phyloP scores from a whole-genome alignment of 2,888 invertebrate species.

The Hoplodrina blanda region DNA sequence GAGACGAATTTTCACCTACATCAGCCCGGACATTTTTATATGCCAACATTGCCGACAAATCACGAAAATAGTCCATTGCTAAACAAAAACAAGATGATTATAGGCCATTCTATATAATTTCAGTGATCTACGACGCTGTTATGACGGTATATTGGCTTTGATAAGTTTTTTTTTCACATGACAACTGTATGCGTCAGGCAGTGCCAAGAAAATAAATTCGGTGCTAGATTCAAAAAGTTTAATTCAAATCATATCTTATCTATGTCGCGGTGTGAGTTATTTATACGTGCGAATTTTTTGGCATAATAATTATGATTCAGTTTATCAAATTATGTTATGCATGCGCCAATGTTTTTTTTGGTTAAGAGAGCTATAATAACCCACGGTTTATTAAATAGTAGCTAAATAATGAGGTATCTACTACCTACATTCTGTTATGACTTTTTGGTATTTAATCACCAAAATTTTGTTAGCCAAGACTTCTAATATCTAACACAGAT shows the following conservation, averaged over 20 bases:
- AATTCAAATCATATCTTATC: conserved; percentile 69
- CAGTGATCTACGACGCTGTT: conserved; percentile 83
- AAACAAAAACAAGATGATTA: conserved; percentile 89
- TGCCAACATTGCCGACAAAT: conserved; percentile 85
- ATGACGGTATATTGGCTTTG: conserved; percentile 78
- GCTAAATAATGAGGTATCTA: not conserved
- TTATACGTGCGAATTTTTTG: conserved; percentile 35
- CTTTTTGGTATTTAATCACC: not conserved
- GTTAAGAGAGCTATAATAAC: conserved; percentile 1
- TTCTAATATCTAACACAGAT: too few relatives aligned
- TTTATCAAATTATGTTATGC: conserved; percentile 38
- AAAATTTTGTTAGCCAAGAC: not conserved
- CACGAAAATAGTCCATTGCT: conserved; percentile 84
- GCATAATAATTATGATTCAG: conserved; percentile 23
- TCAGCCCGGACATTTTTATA: conserved; percentile 84
- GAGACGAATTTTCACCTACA: conserved; percentile 82
- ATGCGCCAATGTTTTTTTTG: conserved; percentile 12
- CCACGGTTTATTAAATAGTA: not conserved
- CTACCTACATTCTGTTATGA: not conserved
- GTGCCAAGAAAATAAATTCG: conserved; percentile 75
- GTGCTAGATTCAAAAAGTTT: conserved; percentile 73
- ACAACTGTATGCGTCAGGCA: conserved; percentile 77
- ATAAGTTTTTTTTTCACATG: conserved; percentile 78
- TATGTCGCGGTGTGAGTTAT: conserved; percentile 42
- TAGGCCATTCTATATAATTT: conserved; percentile 86